Conservation (phyloP, 2,113 vertebrate species). For the Connochaetes taurinus region DNA sequence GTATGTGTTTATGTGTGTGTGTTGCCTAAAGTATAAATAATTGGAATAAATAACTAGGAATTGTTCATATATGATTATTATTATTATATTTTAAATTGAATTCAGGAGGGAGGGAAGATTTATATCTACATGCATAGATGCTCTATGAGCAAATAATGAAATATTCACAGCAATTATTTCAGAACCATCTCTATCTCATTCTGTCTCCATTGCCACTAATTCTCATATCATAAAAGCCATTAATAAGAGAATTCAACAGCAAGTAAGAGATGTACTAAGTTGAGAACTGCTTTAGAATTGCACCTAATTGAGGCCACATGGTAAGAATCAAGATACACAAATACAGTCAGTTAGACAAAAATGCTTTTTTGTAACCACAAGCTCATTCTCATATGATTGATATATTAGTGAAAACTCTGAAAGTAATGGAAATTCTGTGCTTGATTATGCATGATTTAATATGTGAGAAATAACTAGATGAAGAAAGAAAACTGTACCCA, state of each 20-base stretch:
- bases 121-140: not conserved
- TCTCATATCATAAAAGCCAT: not conserved
- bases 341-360: not conserved
- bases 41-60: not conserved
- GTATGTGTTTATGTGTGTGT: not conserved
- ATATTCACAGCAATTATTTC: not conserved
- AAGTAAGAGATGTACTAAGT: not conserved
- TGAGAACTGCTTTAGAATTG: not conserved
- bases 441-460: not conserved
- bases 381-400: not conserved
- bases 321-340: not conserved
- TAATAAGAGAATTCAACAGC: not conserved
- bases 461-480: not conserved
- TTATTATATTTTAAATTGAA: not conserved
- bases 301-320: not conserved
- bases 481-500: not conserved
- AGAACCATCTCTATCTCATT: not conserved
- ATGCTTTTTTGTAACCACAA: not conserved
- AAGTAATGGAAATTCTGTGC: not conserved
- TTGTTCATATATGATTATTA: not conserved
- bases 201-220: not conserved
- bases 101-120: not conserved
- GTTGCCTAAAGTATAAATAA: not conserved
- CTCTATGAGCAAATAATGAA: not conserved
- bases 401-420: not conserved